Conservation (phyloP, 2,113 vertebrate genomes). For the Procapra przewalskii region DNA sequence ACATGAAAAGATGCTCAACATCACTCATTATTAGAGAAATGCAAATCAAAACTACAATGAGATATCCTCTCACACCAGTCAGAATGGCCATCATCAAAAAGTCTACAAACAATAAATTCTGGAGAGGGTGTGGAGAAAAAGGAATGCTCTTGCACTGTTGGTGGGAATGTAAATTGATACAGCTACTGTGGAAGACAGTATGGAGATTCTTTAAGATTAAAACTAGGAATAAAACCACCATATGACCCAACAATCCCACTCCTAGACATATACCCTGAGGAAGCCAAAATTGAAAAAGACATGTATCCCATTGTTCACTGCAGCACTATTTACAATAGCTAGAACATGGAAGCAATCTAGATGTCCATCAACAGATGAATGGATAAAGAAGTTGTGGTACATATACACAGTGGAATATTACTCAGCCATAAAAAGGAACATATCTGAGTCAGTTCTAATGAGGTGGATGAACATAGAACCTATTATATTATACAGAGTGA, state of each 20-base stretch:
- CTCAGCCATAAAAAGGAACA: not conserved
- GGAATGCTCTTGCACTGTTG: not conserved
- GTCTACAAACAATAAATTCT: not conserved
- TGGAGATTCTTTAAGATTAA: not conserved
- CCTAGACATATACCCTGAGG: not conserved
- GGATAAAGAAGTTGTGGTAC: not conserved
- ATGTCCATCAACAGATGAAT: not conserved
- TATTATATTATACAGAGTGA: not conserved
- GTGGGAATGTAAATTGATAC: not conserved
- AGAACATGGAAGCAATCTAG: not conserved
- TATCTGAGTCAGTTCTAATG: not conserved
- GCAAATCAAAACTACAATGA: not conserved
- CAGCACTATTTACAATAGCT: not conserved
- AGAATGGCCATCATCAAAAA: not conserved
- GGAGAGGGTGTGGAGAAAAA: not conserved
- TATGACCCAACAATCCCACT: not conserved
- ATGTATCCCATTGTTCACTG: not conserved
- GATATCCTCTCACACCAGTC: not conserved
- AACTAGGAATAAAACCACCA: not conserved
- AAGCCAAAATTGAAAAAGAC: not conserved
- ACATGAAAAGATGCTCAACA: not conserved
- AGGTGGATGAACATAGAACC: not conserved
- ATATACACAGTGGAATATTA: not conserved
- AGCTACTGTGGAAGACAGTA: not conserved
- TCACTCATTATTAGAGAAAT: not conserved